Evolutionary conservation across 2,113 vertebrate genomes (phyloP), one percentile per base, ranked within the genome.

Genomic region (Rhinoderma darwinii): DNA sequence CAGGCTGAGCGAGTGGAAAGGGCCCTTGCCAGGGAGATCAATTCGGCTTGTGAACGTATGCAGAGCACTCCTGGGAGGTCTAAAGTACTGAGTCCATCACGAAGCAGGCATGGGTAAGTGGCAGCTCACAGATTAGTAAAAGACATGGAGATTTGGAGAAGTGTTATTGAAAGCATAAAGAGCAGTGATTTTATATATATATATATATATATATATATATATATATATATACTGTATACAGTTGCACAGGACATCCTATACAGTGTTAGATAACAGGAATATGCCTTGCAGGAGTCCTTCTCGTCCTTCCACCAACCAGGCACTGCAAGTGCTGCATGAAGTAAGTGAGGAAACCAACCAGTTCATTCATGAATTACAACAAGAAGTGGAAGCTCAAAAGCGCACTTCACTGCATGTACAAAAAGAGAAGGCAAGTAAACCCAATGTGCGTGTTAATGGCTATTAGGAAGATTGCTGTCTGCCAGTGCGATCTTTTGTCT

Each of bases 291-390:
- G 83, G 27, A 88, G 73, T 89, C 86, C 30, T 0, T 6, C 81
- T 43, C 94, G 83, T 37, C 79, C 90, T 25, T 91, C 94, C 75
- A 88, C 90, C 80, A 83, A 89, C 20, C 92, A 89, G 4, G 86
- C 85, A 0, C 88, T 96, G 0, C 43, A 6, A 4, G 54, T 82
- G 74, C 90, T 96, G 82, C 89, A 84, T 50, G 84, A 80, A 8
- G 89, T 94, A 41, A 90, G 89, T 73, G 90, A 92, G 85, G 91
- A 91, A 5, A 32, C 94, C 75, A 92, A 93, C 85, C 88, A 83
- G 14, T 86, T 88, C 47, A 88, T 93, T 0, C 41, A 35, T 18
- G 88, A 88, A 72, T 90, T 95, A 63, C 89, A 90, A 35, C 89
- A 90, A 66, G 68, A 92, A 87, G 43, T 94, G 6, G 89, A 91